phyloP scores from a whole-genome alignment of 2,113 vertebrate genomes.

The Eclectus roratus region DNA sequence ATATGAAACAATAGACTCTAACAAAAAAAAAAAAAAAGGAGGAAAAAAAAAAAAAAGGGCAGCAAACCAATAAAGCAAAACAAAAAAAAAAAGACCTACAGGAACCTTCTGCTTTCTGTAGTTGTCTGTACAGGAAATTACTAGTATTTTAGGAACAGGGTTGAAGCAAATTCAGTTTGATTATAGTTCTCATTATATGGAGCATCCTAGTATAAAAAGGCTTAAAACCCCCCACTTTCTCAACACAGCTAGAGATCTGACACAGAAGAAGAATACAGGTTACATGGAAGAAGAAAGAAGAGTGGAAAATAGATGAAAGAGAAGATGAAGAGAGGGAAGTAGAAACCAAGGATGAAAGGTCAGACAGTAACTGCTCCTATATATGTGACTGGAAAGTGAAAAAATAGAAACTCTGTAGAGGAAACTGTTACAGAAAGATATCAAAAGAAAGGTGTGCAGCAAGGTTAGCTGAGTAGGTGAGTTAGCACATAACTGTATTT shows the following conservation, averaged over 20 bases:
- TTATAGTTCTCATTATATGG: not conserved
- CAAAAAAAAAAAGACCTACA: not conserved
- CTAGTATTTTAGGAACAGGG: not conserved
- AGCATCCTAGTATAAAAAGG: not conserved
- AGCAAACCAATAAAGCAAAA: rapidly evolving
- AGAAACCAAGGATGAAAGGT: not conserved
- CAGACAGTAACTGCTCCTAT: not conserved
- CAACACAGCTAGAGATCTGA: not conserved
- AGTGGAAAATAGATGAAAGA: not conserved
- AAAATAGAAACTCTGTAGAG: not conserved
- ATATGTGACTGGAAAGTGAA: not conserved
- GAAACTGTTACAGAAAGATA: not conserved
- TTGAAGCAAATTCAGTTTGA: not conserved
- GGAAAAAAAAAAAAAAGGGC: too few species aligned
- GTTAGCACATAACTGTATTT: not conserved
- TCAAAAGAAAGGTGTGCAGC: not conserved
- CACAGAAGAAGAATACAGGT: not conserved
- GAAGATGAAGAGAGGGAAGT: not conserved
- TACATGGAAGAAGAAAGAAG: not conserved
- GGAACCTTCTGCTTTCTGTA: not conserved
- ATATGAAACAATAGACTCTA: rapidly evolving
- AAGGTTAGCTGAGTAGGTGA: rapidly evolving
- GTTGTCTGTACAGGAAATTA: not conserved
- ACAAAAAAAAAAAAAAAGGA: not conserved
- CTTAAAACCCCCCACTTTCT: not conserved